phyloP scores from a whole-genome alignment of 1,140 invertebrate species.

The Homalodisca vitripennis region DNA sequence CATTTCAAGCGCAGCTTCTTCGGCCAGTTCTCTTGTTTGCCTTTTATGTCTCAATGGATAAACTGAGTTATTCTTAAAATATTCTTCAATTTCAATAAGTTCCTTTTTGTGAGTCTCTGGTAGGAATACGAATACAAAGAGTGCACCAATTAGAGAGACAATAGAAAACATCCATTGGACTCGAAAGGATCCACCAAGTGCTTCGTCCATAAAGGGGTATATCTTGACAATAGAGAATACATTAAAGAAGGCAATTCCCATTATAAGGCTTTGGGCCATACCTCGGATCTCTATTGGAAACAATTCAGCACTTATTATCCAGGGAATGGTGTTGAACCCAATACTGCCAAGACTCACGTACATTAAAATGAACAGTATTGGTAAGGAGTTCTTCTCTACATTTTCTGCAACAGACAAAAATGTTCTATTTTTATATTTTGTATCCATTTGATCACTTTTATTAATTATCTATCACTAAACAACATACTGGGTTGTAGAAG shows the following conservation, averaged over 20 bases:
- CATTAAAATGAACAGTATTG: slow-evolving; percentile 51
- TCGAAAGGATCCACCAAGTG: neutral
- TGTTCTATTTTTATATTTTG: neutral
- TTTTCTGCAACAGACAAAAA: neutral
- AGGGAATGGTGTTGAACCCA: slow-evolving; percentile 58
- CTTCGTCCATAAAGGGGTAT: neutral
- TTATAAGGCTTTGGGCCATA: slow-evolving; percentile 53
- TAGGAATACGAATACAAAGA: slow-evolving; percentile 60
- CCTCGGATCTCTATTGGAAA: slow-evolving; percentile 60
- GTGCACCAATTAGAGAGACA: slow-evolving; percentile 51
- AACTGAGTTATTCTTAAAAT: slow-evolving; percentile 45
- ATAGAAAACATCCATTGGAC: neutral
- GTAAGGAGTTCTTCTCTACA: slow-evolving; percentile 38
- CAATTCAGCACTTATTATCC: slow-evolving; percentile 61
- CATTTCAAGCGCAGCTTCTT: slow-evolving; percentile 11
- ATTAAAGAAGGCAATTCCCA: slow-evolving; percentile 53
- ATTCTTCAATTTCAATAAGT: slow-evolving; percentile 63
- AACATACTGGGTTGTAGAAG: no score
- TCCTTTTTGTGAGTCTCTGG: slow-evolving; percentile 69
- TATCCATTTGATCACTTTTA: no score
- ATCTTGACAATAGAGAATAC: slow-evolving; percentile 51
- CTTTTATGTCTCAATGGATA: neutral
- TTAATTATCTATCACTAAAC: no score
- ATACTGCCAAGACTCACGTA: slow-evolving; percentile 58
- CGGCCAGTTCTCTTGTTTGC: slow-evolving; percentile 6